Evolutionary conservation across 2,888 invertebrate genomes (phyloP), one percentile per base, ranked within the genome.

Genomic region (Eurytoma californica): DNA sequence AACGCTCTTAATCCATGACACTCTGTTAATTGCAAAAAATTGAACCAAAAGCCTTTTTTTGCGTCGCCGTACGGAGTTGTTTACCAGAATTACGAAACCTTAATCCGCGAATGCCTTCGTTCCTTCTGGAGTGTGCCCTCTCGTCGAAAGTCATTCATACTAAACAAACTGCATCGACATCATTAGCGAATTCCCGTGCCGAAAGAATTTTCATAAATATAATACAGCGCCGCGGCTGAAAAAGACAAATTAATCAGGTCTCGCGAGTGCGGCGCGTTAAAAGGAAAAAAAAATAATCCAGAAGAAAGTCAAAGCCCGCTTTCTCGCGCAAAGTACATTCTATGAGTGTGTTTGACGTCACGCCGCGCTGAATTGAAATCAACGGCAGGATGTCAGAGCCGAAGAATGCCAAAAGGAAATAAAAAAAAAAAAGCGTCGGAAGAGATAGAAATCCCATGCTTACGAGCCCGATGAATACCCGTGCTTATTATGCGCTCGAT

Each of bases 221-320:
- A 67, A 67, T 51, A 9, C 24, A 13, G 18, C 53, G 14, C 13
- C 28, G 13, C 51, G 28, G 53, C 53, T 53, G 67, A 67, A 68
- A 68, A 68, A 68, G 39, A 39, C 68, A 39, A 68, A 24, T 39
- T 68, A 68, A 68, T 68, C 57, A 68, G 39, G 30, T 67, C 66
- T 53, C 53, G 18, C 57, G 53, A 39, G 53, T 53, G 2, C 53
- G n/a, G n/a, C 53, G n/a, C 14, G 16, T n/a, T 16, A 51, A 16
- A 13, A n/a, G 3, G 16, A 53, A 53, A 53, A 49, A 24, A 24
- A 24, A 49, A 14, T 14, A 14, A 53, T 53, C 2, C 53, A 3
- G 53, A 14, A 39, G 39, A 39, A 39, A 39, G 39, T 39, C 39
- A 39, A n/a, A 53, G 53, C n/a, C 14, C 53, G 53, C 53, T 53